These are phyloP conservation scores for Leptinotarsa haldemani DNA, from an alignment of 2,888 invertebrate species.

Conservation along the genomic window DNA sequence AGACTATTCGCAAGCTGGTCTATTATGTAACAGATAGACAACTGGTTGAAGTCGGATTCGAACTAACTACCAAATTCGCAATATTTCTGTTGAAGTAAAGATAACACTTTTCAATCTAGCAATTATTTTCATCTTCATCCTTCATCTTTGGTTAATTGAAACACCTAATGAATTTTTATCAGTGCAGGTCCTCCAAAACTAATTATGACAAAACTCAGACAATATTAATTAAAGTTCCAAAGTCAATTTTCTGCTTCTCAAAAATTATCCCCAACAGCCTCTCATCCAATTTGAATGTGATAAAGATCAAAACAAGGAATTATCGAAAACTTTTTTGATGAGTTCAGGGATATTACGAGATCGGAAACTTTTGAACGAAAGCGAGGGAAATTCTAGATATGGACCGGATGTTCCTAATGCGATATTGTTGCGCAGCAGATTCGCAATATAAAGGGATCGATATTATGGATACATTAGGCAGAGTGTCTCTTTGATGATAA, in stretches of 20 bases:
- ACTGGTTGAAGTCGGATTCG: too few relatives aligned
- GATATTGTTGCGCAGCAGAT: neutral
- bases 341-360: neutral
- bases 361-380: neutral
- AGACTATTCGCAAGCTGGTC: too few relatives aligned
- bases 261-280: neutral
- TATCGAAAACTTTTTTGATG: neutral
- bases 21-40: too few relatives aligned
- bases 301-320: conserved; percentile 4
- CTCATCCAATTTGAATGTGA: neutral
- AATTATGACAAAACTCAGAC: neutral
- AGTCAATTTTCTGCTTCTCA: neutral
- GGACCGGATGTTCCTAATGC: neutral
- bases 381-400: neutral
- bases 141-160: too few relatives aligned
- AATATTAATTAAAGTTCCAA: conserved; percentile 1
- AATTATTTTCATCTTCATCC: neutral
- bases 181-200: neutral
- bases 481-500: neutral
- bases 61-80: neutral
- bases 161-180: conserved; percentile 5
- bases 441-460: neutral
- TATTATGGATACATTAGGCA: conserved; percentile 2
- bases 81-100: neutral
- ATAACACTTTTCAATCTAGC: neutral